These are phyloP conservation scores for Poecilia velifera DNA, from an alignment of 2,797 vertebrate genomes.

Conservation along the genomic window DNA sequence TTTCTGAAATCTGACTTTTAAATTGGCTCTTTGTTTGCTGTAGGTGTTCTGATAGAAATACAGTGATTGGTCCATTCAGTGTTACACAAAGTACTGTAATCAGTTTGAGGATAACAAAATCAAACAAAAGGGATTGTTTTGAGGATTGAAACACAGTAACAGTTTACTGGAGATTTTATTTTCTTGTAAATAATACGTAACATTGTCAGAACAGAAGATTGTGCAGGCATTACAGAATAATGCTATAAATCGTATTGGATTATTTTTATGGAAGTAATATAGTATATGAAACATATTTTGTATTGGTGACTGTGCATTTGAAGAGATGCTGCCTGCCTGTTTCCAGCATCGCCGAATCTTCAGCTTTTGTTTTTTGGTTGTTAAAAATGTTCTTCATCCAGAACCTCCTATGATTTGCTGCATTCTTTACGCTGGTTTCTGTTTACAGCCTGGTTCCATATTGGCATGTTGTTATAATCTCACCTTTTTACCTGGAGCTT, in stretches of 20 bases:
- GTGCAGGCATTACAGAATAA: constrained; percentile 58
- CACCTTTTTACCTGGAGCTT: constrained; percentile 19
- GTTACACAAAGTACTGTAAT: constrained; percentile 72
- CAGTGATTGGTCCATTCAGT: constrained; percentile 67
- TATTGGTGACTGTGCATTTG: constrained; percentile 71
- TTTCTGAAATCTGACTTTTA: constrained; percentile 53
- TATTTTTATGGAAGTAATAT: constrained; percentile 77
- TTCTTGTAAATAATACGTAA: constrained; percentile 71
- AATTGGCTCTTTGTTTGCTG: constrained; percentile 65
- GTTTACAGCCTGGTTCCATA: constrained; percentile 59
- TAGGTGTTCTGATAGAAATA: constrained; percentile 64
- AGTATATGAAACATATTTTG: constrained; percentile 72
- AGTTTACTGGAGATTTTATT: constrained; percentile 73
- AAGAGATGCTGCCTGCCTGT: constrained; percentile 49
- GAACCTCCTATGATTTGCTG: constrained; percentile 47
- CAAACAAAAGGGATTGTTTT: constrained; percentile 72
- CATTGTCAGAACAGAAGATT: constrained; percentile 46
- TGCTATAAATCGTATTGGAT: constrained; percentile 76
- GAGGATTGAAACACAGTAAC: constrained; percentile 62
- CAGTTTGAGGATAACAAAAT: constrained; percentile 54
- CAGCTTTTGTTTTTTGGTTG: constrained; percentile 35
- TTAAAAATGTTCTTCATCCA: constrained; percentile 39
- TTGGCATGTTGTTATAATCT: constrained; percentile 35
- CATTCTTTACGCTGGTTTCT: constrained; percentile 55
- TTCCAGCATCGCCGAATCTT: constrained; percentile 65